A percentile compares a stretch with the other conserved stretches of the same genome.
phyloP scores from a whole-genome alignment of 2,797 vertebrate genomes.

The Taenioides sp. region DNA sequence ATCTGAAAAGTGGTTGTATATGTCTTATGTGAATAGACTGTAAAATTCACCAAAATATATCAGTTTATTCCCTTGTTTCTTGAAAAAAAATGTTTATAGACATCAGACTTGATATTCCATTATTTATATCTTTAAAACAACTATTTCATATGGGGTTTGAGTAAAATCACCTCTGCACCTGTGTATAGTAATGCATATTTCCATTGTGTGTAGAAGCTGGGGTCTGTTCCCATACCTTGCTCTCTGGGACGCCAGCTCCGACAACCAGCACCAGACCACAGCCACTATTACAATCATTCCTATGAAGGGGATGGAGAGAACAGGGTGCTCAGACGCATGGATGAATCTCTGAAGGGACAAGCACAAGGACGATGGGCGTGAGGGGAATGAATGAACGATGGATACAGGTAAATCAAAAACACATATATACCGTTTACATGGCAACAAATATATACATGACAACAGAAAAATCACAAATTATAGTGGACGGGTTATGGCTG shows the following conservation, averaged over 20 bases:
- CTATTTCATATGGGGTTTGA: not conserved
- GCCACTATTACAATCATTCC: slow-evolving; percentile 91
- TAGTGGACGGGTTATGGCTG: slow-evolving; percentile 35
- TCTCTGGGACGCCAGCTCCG: slow-evolving; percentile 87
- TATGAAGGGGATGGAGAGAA: slow-evolving; percentile 91
- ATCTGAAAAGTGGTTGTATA: not conserved
- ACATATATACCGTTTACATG: slow-evolving; percentile 37
- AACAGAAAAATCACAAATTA: slow-evolving; percentile 18
- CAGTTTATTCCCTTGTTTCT: too few relatives aligned
- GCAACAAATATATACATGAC: slow-evolving; percentile 11
- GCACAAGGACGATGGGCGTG: slow-evolving; percentile 68
- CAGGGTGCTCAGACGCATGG: slow-evolving; percentile 82
- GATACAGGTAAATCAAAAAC: slow-evolving; percentile 53
- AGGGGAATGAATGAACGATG: slow-evolving; percentile 56
- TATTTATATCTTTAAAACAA: not conserved
- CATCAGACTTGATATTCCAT: not conserved
- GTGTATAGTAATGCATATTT: not conserved
- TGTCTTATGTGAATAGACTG: too few relatives aligned
- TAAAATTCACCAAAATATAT: too few relatives aligned
- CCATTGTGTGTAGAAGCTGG: slow-evolving; percentile 38
- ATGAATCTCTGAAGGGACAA: slow-evolving; percentile 82
- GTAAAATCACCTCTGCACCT: not conserved
- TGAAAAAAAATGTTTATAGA: not conserved
- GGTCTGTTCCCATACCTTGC: slow-evolving; percentile 83
- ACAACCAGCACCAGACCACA: slow-evolving; percentile 92